Evolutionary conservation across 2,888 invertebrate species (phyloP), one percentile per base, ranked within the genome.

Genomic region (Watsonalla binaria): DNA sequence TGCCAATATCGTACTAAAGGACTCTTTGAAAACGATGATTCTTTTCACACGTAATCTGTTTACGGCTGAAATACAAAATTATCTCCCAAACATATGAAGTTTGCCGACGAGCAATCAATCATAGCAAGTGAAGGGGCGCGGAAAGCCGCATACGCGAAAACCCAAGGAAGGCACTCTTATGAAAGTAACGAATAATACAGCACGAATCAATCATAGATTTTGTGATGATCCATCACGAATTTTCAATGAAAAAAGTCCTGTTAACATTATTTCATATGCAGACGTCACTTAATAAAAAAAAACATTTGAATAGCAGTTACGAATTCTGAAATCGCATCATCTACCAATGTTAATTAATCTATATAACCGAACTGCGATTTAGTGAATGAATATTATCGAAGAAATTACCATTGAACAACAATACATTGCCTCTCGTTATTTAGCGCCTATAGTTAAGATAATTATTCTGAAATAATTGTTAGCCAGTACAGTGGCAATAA

Each of bases 201-300:
- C 87, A 84, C 84, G 80, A 87, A 90, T 90, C 90, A 90, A 90
- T 90, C 90, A 90, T 90, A 87, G 88, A 88, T 87, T 87, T 86
- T 76, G 80, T 74, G 87, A 85, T 82, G 84, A 90, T 90, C 90
- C 82, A 90, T 90, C 90, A 90, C 72, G 77, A 85, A 80, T 80
- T 89, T 89, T 84, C 79, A 87, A 82, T 87, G 76, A 82, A 86
- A 84, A 79, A 79, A 76, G 54, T 70, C 61, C 63, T 70, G 66
- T 70, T 72, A 68, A 68, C 64, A 68, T 68, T 69, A 69, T 72
- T 75, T 66, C 61, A 71, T 70, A 67, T 62, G 63, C 61, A 60
- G 54, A 54, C 57, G 59, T 60, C 57, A 24, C 24, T 24, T 24
- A 24, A 24, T 24, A 4, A 24, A 24, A 4, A 24, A 24, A 24